Evolutionary conservation across 1,140 invertebrate species (phyloP), one percentile per base, ranked within the genome.

Genomic region (Drosophila chauvacae): DNA sequence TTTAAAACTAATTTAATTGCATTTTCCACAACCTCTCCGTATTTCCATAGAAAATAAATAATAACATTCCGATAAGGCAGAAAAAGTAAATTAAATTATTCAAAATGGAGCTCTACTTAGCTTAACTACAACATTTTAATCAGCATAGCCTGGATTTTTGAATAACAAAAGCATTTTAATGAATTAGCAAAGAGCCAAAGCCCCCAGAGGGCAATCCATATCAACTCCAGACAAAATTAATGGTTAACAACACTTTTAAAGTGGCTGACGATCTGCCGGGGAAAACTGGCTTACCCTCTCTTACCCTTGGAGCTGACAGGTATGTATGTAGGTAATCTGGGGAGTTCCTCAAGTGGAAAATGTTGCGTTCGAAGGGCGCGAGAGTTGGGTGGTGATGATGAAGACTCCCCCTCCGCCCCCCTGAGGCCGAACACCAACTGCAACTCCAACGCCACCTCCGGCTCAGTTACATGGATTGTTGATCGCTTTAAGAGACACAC

Each of bases 391-490:
- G 47, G 18, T 28, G 47, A 50, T 28, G 26, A 18, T 23, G 13
- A 10, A 18, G 13, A 13, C 16, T 3, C 47, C 23, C 23, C 23
- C 23, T 23, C 23, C n/a, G n/a, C n/a, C 42, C n/a, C 42, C 2
- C 7, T 26, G 44, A 23, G 30, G 10, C 0, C 26, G 26, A 26
- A 5, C 26, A 4, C 30, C 33, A 11, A 13, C 48, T 23, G 13
- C 20, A 20, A 9, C 45, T 11, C 0, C 41, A 20, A 45, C 50
- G 30, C n/a, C 55, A 50, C 42, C 61, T n/a, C 28, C 55, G 55
- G 39, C 30, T 77, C 48, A 35, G 74, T 77, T 77, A 61, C 74
- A 77, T 56, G 74, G 74, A 41, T 77, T 77, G 74, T 77, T 77
- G 74, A 77, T 39, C 62, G 41, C 48, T 61, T 61, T 50, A 73